Percentiles rank a stretch among this genome's conserved stretches.
These are phyloP conservation scores for Ophioderma brevispina DNA, from an alignment of 35 echinoderm and acorn worm species.

Conservation along the genomic window DNA sequence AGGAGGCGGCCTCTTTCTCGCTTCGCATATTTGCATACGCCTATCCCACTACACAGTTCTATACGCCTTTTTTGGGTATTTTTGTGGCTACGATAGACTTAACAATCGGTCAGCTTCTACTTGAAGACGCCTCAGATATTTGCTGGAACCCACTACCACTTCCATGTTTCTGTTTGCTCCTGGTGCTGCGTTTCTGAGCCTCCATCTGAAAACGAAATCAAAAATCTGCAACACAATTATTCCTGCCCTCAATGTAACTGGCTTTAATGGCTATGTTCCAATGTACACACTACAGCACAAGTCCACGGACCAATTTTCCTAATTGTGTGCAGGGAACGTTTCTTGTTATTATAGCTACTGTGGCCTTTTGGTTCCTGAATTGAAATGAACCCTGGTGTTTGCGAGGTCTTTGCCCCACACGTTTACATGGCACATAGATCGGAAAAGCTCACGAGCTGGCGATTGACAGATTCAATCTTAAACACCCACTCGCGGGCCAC, in stretches of 20 bases:
- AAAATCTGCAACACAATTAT: neutral
- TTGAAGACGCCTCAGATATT: neutral
- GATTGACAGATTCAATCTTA: neutral
- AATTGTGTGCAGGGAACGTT: neutral
- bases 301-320: neutral
- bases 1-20: neutral
- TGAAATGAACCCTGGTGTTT: conserved; percentile 9
- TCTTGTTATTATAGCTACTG: conserved; percentile 2
- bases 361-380: conserved; percentile 4
- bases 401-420: conserved; percentile 14
- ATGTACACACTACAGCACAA: neutral
- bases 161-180: neutral
- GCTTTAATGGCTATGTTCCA: neutral
- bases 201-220: neutral
- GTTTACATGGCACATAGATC: neutral
- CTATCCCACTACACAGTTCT: neutral
- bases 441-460: conserved; percentile 1
- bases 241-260: neutral
- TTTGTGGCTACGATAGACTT: neutral
- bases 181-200: neutral
- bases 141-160: neutral
- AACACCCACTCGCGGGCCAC: neutral
- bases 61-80: neutral
- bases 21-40: neutral
- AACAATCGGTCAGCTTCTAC: neutral